Evolutionary conservation across 2,113 vertebrate genomes (phyloP).

Genomic region (Calonectris borealis): DNA sequence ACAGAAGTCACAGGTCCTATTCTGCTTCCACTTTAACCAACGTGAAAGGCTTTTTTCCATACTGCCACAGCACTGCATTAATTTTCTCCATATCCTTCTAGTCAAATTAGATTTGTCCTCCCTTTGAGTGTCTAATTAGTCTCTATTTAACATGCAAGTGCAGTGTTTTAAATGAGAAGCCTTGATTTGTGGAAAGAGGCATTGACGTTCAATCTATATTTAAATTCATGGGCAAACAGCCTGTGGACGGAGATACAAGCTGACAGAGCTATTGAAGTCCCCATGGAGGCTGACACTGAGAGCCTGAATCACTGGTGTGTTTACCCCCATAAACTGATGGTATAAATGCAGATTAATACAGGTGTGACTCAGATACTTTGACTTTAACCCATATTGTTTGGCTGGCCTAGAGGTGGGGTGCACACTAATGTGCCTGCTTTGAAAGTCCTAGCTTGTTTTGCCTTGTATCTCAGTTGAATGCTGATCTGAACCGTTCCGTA

Average conservation of each 20-base stretch:
- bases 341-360: background rate
- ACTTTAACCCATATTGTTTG: background rate
- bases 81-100: slow-evolving; percentile 18
- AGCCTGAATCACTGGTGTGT: background rate
- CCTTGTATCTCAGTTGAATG: background rate
- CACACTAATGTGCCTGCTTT: background rate
- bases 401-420: background rate
- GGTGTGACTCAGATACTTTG: background rate
- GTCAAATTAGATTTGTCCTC: slow-evolving; percentile 36
- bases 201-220: background rate
- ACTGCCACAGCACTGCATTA: background rate
- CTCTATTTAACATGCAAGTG: slow-evolving; percentile 30
- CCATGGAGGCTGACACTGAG: background rate
- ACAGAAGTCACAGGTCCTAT: background rate
- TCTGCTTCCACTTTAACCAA: background rate
- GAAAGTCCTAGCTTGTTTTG: background rate
- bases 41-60: background rate
- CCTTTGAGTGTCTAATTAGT: slow-evolving; percentile 38
- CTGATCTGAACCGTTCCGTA: background rate
- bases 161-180: slow-evolving; percentile 8
- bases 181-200: slow-evolving; percentile 29
- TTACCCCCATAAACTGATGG: background rate
- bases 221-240: slow-evolving; percentile 2
- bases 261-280: background rate
- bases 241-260: background rate